A percentile compares a stretch with the other conserved stretches of the same genome.
Evolutionary conservation across 2,797 vertebrate genomes (phyloP).

Genomic region (Chaetodon trifasciatus): DNA sequence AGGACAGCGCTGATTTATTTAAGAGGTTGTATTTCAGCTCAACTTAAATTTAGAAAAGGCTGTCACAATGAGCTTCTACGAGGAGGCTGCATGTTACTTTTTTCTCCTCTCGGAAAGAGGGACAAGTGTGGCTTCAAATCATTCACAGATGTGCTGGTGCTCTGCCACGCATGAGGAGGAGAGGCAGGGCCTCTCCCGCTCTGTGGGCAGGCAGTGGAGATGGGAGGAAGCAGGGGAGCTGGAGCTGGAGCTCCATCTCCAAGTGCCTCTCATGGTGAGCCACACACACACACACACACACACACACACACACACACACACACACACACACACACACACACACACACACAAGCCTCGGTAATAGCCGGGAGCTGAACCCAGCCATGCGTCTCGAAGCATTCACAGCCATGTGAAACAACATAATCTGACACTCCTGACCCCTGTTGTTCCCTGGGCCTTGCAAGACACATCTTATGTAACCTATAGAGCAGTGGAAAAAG

Average conservation of each 20-base stretch:
- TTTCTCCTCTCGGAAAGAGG: conserved; percentile 55
- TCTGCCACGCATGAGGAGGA: conserved; percentile 66
- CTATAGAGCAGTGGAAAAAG: conserved; percentile 46
- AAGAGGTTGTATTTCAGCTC: conserved; percentile 63
- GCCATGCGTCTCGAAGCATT: conserved; percentile 78
- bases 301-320: conserved; percentile 1
- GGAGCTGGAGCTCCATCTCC: conserved; percentile 63
- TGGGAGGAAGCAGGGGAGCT: conserved; percentile 61
- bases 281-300: conserved; percentile 23
- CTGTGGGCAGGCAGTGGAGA: conserved; percentile 57
- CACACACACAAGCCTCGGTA: conserved; percentile 33
- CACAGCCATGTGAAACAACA: conserved; percentile 74
- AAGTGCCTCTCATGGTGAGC: conserved; percentile 61
- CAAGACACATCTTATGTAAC: conserved; percentile 75
- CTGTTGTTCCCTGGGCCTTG: conserved; percentile 60
- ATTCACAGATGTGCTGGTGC: conserved; percentile 79
- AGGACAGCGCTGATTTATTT: conserved; percentile 62
- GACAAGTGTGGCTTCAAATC: conserved; percentile 73
- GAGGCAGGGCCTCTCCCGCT: conserved; percentile 57
- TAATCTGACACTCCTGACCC: conserved; percentile 77
- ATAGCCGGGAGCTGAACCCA: conserved; percentile 71
- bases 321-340: conserved; percentile 14
- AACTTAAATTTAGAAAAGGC: conserved; percentile 71
- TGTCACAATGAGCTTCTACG: conserved; percentile 34
- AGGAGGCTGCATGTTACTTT: conserved; percentile 51